Evolutionary conservation across 2,888 invertebrate genomes (phyloP), one percentile per base, ranked within the genome.

Genomic region (Pseudoips prasinana): DNA sequence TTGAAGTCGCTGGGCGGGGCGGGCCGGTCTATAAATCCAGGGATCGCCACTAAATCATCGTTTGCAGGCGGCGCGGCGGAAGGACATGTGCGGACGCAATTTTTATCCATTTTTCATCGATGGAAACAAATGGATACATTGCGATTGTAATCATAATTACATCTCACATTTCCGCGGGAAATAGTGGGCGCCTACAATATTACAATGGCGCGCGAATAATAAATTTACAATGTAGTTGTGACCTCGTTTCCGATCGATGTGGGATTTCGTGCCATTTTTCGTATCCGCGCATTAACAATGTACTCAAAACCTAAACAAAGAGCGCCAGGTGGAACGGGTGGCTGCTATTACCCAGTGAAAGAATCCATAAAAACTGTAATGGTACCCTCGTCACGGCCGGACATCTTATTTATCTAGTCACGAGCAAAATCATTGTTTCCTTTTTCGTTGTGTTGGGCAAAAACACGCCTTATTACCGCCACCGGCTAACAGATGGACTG

Each of bases 361-460:
- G 79, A 80, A 79, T 80, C 81, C 69, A 76, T 82, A 83, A 85
- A 84, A 84, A 83, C 74, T 75, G 74, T 79, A 80, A 80, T 77
- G 73, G 69, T 69, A 85, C 85, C 86, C 87, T 82, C 73, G 78
- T 87, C 86, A 86, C 80, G 77, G 74, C 59, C 70, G 71, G 80
- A 82, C 83, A 76, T 84, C 80, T 84, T 85, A 85, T 85, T 86
- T 87, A 84, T 85, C 83, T 85, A 84, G 82, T 80, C 82, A 79
- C 75, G 71, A 72, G 72, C 74, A 77, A 84, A 82, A 81, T 84
- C 82, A 84, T 85, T 83, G 86, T 86, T 82, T 83, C 76, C 76
- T 76, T 81, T 78, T 73, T 64, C 70, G 72, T 69, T 75, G 65
- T 67, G 53, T 72, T 53, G 64, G 52, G 69, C 76, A 80, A 82